Base-by-base conservation (phyloP, 2,797 vertebrate genomes). In the Eulemur coronatus region DNA sequence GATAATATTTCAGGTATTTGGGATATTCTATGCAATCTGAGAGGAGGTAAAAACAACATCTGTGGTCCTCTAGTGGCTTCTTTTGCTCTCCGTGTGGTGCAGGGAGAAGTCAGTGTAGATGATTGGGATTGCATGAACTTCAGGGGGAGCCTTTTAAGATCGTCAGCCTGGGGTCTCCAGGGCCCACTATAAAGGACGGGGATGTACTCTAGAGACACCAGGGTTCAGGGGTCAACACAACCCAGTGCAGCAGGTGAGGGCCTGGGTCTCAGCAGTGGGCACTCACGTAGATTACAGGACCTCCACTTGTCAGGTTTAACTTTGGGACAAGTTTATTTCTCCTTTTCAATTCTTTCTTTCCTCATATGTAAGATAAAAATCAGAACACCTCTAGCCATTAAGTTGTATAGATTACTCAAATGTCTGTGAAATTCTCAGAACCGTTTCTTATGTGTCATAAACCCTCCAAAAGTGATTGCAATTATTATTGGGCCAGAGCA, bases 101-200 rank as follows among this genome's bases (percentile, higher is more conserved):
- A 28, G 20, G 28, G 33, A 82, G 57, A 20, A 79, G 50, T 18
- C 18, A 63, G 48, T 7, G 14, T 35, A 50, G n/a, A 35, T 57
- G 26, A 33, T 69, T 20, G 13, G 35, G 46, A 1, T 26, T 72
- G 9, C 2, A 0, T 41, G 63, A 81, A 17, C 6, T 46, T 22
- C 0, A 11, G 46, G 7, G 22, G 7, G 17, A 15, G 1, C 7
- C 11, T 67, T 69, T 38, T 12, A 35, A 48, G 8, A 55, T 38
- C 61, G 33, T 26, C 43, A 18, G 0, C 38, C 38, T 70, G 73
- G 11, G 18, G 18, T 18, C 2, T 24, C 9, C 4, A 41, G 6
- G 20, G 1, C 9, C 30, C 10, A 4, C 14, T 1, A 0, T 28
- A 24, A n/a, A 50, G 41, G 41, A 55, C 7, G 35, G 13, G 18